Conservation (phyloP, 2,113 vertebrate species). For the Equus quagga region DNA sequence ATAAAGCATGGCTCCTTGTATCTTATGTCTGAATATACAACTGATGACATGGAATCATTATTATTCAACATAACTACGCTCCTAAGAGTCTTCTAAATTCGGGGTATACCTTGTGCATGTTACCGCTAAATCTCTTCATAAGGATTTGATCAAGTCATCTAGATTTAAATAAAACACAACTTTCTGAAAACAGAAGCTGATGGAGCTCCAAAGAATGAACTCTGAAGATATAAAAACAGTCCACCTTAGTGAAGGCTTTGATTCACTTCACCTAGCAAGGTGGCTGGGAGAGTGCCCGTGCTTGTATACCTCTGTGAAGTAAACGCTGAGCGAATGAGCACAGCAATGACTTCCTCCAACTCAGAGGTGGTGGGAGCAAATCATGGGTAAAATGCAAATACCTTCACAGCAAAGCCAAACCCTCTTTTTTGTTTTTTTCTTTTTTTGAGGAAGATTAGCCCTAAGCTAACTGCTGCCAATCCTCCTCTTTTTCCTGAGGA, state of each 20-base stretch:
- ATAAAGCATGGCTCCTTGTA: not conserved
- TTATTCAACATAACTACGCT: not conserved
- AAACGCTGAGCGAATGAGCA: not conserved
- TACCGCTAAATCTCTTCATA: not conserved
- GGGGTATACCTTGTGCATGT: not conserved
- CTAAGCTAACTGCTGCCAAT: no score
- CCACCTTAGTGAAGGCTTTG: not conserved
- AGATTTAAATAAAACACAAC: slow-evolving; percentile 33
- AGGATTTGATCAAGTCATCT: not conserved
- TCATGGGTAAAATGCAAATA: not conserved
- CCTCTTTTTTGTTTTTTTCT: not conserved
- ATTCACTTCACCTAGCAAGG: not conserved
- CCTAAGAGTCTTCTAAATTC: not conserved
- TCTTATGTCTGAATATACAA: not conserved
- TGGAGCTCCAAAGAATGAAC: not conserved
- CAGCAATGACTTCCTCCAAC: not conserved
- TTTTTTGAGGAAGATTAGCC: no score
- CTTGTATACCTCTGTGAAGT: not conserved
- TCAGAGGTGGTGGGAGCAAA: not conserved
- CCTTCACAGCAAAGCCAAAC: not conserved
- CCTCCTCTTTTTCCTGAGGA: no score
- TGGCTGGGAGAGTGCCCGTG: not conserved
- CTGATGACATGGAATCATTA: not conserved
- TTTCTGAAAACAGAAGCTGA: slow-evolving; percentile 3
- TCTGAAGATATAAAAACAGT: not conserved